These are phyloP conservation scores for Mamestra brassicae DNA, from an alignment of 2,888 invertebrate genomes.

Conservation along the genomic window DNA sequence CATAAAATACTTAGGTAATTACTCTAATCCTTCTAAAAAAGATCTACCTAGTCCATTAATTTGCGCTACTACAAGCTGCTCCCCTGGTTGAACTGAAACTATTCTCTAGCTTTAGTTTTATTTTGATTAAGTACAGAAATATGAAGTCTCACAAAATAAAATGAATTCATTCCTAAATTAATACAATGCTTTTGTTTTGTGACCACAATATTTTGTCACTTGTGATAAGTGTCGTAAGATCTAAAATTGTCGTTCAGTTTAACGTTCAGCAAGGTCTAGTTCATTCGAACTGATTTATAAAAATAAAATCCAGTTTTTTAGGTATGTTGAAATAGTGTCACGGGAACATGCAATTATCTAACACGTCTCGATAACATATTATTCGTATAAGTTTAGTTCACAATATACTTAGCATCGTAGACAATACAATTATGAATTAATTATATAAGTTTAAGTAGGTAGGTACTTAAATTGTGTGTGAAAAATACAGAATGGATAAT, in stretches of 20 bases:
- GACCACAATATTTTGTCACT: too few relatives aligned
- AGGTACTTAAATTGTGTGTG: background rate
- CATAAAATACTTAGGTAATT: too few relatives aligned
- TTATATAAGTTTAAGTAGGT: background rate
- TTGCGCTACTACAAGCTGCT: too few relatives aligned
- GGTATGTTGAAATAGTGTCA: background rate
- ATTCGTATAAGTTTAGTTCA: background rate
- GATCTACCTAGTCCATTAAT: too few relatives aligned
- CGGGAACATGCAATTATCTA: background rate
- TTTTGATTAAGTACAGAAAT: too few relatives aligned
- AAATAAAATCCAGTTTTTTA: background rate
- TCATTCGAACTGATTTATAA: conserved; percentile 8
- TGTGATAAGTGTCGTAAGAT: background rate
- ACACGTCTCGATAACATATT: background rate
- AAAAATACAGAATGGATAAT: conserved; percentile 33
- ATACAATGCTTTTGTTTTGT: too few relatives aligned
- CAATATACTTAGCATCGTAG: background rate
- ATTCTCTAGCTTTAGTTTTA: too few relatives aligned
- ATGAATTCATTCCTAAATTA: too few relatives aligned
- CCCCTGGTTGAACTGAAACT: too few relatives aligned
- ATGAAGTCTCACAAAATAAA: too few relatives aligned
- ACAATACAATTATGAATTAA: background rate
- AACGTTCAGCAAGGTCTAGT: background rate
- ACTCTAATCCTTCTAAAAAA: too few relatives aligned
- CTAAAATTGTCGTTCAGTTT: background rate